Conservation (phyloP, 2,113 vertebrate species). For the Leucoraja erinaceus region DNA sequence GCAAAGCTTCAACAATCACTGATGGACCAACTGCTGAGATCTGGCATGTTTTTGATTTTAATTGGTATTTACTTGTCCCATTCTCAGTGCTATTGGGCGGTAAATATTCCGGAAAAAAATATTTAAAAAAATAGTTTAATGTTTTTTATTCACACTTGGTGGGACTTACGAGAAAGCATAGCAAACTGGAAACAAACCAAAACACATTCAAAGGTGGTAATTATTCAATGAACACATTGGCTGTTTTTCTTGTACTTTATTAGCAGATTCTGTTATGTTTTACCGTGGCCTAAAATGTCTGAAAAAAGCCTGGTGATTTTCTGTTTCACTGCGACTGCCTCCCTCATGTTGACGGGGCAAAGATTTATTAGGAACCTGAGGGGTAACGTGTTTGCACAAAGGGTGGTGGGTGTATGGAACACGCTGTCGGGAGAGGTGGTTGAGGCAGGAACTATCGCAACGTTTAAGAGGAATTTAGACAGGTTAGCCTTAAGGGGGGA, state of each 20-base stretch:
- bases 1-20: neutral
- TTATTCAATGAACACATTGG: conserved; percentile 34
- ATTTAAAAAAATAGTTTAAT: neutral
- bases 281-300: neutral
- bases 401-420: no score
- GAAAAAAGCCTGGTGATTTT: conserved; percentile 13
- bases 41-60: neutral
- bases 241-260: conserved; percentile 33
- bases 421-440: no score
- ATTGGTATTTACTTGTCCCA: neutral
- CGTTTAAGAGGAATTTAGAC: no score
- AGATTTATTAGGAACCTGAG: no score
- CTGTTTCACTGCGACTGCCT: neutral
- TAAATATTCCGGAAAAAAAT: neutral
- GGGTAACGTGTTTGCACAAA: no score
- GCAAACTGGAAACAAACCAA: conserved; percentile 21
- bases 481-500: no score
- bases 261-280: conserved; percentile 3
- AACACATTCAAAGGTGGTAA: neutral
- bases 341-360: no score
- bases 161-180: neutral
- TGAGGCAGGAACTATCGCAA: no score
- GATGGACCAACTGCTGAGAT: neutral
- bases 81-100: neutral
- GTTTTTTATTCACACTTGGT: conserved; percentile 4